Conservation (phyloP, 1,140 invertebrate species). For the Orius insidiosus region DNA sequence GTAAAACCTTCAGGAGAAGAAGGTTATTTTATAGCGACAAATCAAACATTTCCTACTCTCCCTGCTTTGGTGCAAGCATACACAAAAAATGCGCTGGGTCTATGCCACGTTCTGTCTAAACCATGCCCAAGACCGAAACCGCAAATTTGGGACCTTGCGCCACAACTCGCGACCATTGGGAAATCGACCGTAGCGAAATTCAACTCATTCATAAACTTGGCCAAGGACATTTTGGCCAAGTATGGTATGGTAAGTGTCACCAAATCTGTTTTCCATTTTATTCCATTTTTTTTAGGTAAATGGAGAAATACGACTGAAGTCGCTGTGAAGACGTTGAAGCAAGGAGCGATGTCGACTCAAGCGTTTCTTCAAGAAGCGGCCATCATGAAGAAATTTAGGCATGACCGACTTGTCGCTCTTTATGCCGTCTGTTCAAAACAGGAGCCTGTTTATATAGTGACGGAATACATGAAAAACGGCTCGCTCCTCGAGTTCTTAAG, state of each 20-base stretch:
- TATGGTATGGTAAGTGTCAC: slow-evolving; percentile 95
- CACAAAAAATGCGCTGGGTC: slow-evolving; percentile 79
- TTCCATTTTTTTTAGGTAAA: no score
- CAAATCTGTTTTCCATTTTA: no score
- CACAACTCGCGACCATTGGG: slow-evolving; percentile 93
- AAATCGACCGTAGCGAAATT: slow-evolving; percentile 78
- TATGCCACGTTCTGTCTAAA: slow-evolving; percentile 81
- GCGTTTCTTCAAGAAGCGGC: slow-evolving; percentile 92
- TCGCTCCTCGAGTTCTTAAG: slow-evolving; percentile 77
- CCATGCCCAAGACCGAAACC: slow-evolving; percentile 86
- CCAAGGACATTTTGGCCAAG: slow-evolving; percentile 95
- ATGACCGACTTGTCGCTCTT: slow-evolving; percentile 83
- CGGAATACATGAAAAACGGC: slow-evolving; percentile 91
- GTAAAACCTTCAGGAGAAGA: slow-evolving; percentile 76
- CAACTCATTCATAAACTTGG: slow-evolving; percentile 77
- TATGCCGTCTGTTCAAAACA: slow-evolving; percentile 89
- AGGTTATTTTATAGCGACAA: slow-evolving; percentile 87
- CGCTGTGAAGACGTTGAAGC: slow-evolving; percentile 88
- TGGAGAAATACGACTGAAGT: slow-evolving; percentile 88
- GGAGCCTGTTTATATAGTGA: slow-evolving; percentile 92
- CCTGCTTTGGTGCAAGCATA: slow-evolving; percentile 84
- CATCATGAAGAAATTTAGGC: slow-evolving; percentile 97
- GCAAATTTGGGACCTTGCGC: slow-evolving; percentile 87
- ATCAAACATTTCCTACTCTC: slow-evolving; percentile 79
- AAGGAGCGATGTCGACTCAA: slow-evolving; percentile 90